These are phyloP conservation scores for Ceratina calcarata DNA, from an alignment of 1,140 invertebrate genomes.

Conservation along the genomic window DNA sequence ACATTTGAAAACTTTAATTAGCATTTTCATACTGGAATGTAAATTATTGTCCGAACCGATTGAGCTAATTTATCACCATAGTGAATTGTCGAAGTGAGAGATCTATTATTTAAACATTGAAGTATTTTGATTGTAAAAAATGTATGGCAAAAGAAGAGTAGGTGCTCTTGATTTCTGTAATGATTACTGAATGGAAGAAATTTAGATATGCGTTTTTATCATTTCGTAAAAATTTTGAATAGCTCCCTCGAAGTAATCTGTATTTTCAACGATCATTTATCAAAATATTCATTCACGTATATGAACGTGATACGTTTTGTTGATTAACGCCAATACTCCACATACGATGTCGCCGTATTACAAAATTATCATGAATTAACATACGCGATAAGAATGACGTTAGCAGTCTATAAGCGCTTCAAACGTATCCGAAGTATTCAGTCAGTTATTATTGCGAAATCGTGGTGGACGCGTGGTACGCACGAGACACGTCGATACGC, in stretches of 20 bases:
- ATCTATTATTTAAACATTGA: not conserved
- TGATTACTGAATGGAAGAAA: no score
- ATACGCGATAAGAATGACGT: slow-evolving; percentile 47
- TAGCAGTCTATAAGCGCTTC: slow-evolving; percentile 26
- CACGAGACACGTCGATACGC: slow-evolving; percentile 27
- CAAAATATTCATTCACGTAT: slow-evolving; percentile 28
- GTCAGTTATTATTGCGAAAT: slow-evolving; percentile 50
- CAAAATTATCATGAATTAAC: slow-evolving; percentile 60
- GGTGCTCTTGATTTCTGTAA: no score
- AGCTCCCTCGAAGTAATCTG: not conserved
- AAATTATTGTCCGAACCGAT: not conserved
- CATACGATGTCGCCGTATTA: slow-evolving; percentile 34
- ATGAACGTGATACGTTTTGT: slow-evolving; percentile 45
- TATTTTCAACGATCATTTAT: slow-evolving; percentile 45
- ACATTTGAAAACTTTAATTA: no score
- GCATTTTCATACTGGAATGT: not conserved
- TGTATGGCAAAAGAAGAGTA: no score
- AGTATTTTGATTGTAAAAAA: not conserved
- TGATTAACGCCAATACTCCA: slow-evolving; percentile 45
- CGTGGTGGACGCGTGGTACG: not conserved
- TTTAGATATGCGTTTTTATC: no score
- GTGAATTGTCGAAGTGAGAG: not conserved
- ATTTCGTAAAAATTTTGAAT: not conserved
- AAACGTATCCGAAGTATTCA: slow-evolving; percentile 39
- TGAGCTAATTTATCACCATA: not conserved